A percentile compares a stretch with the other conserved stretches of the same genome.
phyloP scores from a whole-genome alignment of 2,113 vertebrate species.

The Anarhynchus alexandrinus region DNA sequence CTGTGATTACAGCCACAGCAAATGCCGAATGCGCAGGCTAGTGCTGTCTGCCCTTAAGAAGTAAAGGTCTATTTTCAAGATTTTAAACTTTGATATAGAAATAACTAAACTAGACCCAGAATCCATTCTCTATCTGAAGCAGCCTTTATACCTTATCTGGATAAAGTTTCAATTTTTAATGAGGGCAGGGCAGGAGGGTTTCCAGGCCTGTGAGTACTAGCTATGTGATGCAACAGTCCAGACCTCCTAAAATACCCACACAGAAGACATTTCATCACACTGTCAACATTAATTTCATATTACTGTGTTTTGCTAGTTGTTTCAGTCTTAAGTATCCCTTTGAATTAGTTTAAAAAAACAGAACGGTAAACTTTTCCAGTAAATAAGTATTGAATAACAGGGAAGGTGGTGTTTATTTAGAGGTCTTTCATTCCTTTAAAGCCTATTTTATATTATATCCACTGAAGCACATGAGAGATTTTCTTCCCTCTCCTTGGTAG shows the following conservation, averaged over 20 bases:
- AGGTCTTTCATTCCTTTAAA: not conserved
- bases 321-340: not conserved
- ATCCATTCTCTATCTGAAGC: not conserved
- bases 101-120: not conserved
- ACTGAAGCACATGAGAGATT: not conserved
- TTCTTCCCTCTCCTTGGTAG: not conserved
- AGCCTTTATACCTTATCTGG: slow-evolving; percentile 21
- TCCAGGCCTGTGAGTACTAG: slow-evolving; percentile 37
- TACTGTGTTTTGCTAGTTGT: not conserved
- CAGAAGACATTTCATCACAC: not conserved
- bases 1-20: not conserved
- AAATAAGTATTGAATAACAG: not conserved
- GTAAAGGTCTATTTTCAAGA: not conserved
- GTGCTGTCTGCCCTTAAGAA: not conserved
- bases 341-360: not conserved
- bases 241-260: slow-evolving; percentile 18
- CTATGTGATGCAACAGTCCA: slow-evolving; percentile 34
- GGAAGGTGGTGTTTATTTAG: not conserved
- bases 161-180: slow-evolving; percentile 44
- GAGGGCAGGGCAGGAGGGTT: slow-evolving; percentile 47
- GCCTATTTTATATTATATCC: not conserved
- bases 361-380: not conserved
- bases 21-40: not conserved
- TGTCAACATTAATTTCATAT: not conserved
- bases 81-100: not conserved